Percentiles rank a stretch among this genome's conserved stretches.
These are phyloP conservation scores for Ischnura elegans DNA, from an alignment of 2,888 invertebrate species.

Conservation along the genomic window DNA sequence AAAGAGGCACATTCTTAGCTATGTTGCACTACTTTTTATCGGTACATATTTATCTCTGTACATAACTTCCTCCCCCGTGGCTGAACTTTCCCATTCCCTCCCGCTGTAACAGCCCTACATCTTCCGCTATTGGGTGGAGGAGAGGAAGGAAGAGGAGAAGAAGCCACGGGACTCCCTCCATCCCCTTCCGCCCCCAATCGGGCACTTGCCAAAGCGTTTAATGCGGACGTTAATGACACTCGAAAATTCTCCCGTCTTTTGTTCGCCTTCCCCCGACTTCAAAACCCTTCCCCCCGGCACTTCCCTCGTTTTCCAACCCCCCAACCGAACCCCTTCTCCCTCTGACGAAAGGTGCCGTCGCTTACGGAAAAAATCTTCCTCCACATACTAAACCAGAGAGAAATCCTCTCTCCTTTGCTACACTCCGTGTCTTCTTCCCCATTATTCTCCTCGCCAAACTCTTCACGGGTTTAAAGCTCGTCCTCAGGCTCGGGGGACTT, in stretches of 20 bases:
- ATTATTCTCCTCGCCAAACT: neutral
- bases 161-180: neutral
- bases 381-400: no score
- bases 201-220: constrained; percentile 58
- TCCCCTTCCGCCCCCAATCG: constrained; percentile 41
- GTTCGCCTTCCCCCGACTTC: neutral
- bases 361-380: neutral
- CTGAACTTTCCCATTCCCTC: neutral
- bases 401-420: neutral
- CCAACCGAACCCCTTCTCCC: neutral
- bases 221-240: constrained; percentile 59
- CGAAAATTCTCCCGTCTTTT: constrained; percentile 56
- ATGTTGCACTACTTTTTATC: no score
- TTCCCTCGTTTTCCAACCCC: neutral
- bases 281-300: neutral
- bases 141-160: neutral
- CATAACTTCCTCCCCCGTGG: neutral
- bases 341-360: no score
- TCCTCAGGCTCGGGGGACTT: neutral
- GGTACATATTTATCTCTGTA: no score
- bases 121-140: neutral
- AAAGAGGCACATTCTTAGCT: no score
- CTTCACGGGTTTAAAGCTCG: neutral
- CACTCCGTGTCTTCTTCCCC: neutral
- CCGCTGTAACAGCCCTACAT: neutral